Evolutionary conservation across 2,797 vertebrate species (phyloP).

Genomic region (Helostoma temminkii): DNA sequence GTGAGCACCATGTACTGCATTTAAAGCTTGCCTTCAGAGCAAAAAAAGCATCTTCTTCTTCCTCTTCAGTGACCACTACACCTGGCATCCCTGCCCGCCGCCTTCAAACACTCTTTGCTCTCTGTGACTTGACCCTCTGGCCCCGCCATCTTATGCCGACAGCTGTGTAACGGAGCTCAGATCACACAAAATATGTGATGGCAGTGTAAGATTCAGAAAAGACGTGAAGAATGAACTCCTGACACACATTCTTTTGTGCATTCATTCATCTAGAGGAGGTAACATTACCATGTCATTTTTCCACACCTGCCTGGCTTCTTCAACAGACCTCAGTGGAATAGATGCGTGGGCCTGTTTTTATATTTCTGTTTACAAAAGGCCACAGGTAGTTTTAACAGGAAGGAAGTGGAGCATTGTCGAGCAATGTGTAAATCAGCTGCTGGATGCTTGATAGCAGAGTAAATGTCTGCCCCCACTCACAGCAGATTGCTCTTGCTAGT

Average conservation of each 20-base stretch:
- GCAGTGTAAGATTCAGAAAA: slow-evolving; percentile 17
- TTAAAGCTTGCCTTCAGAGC: not conserved
- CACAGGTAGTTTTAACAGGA: slow-evolving; percentile 7
- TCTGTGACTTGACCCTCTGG: slow-evolving; percentile 29
- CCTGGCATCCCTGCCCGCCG: slow-evolving; percentile 12
- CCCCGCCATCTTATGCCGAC: slow-evolving; percentile 3
- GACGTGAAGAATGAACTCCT: slow-evolving; percentile 41
- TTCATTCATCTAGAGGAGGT: slow-evolving; percentile 47
- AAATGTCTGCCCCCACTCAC: slow-evolving; percentile 66
- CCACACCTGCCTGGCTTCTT: slow-evolving; percentile 26
- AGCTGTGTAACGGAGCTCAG: not conserved
- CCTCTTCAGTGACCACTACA: slow-evolving; percentile 37
- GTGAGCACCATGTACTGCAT: slow-evolving; percentile 2
- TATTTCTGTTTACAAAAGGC: slow-evolving; percentile 12
- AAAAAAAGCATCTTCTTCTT: slow-evolving; percentile 8
- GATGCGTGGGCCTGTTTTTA: slow-evolving; percentile 1
- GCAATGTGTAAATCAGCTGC: slow-evolving; percentile 65
- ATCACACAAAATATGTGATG: not conserved
- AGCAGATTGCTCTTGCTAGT: slow-evolving; percentile 71
- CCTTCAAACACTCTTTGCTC: slow-evolving; percentile 40
- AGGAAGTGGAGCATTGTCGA: slow-evolving; percentile 40
- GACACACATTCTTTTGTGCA: slow-evolving; percentile 42
- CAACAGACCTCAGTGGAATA: slow-evolving; percentile 18
- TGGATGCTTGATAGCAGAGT: slow-evolving; percentile 76
- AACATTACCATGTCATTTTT: slow-evolving; percentile 54